phyloP scores from a whole-genome alignment of 2,797 vertebrate genomes.

The Bucorvus abyssinicus region DNA sequence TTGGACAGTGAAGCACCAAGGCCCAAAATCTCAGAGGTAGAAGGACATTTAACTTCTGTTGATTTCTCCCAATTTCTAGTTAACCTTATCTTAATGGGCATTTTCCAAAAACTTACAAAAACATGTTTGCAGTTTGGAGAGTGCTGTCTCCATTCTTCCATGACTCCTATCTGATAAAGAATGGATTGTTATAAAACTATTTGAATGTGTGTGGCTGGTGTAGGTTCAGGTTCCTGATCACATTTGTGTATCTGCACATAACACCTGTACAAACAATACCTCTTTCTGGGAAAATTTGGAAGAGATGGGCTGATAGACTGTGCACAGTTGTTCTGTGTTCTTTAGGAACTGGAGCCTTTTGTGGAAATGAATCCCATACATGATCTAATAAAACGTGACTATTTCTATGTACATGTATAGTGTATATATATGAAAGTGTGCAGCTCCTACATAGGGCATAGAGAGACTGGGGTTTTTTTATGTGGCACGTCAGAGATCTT shows the following conservation, averaged over 20 bases:
- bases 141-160: background rate
- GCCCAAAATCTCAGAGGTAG: background rate
- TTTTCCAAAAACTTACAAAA: background rate
- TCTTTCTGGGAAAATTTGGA: background rate
- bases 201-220: background rate
- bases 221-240: background rate
- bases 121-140: background rate
- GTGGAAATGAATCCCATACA: background rate
- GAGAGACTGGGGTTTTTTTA: background rate
- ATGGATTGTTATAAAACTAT: background rate
- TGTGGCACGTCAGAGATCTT: background rate
- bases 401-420: background rate
- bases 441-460: fast-evolving
- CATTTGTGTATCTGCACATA: background rate
- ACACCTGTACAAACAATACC: background rate
- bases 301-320: background rate
- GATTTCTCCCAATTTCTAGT: background rate
- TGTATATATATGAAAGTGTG: background rate
- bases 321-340: background rate
- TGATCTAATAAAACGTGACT: background rate
- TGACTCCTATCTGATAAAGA: background rate
- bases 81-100: background rate
- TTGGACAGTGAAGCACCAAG: background rate
- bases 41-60: background rate
- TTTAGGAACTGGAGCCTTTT: background rate